Conservation (phyloP, 2,797 vertebrate species). For the Peromyscus melanophrys region DNA sequence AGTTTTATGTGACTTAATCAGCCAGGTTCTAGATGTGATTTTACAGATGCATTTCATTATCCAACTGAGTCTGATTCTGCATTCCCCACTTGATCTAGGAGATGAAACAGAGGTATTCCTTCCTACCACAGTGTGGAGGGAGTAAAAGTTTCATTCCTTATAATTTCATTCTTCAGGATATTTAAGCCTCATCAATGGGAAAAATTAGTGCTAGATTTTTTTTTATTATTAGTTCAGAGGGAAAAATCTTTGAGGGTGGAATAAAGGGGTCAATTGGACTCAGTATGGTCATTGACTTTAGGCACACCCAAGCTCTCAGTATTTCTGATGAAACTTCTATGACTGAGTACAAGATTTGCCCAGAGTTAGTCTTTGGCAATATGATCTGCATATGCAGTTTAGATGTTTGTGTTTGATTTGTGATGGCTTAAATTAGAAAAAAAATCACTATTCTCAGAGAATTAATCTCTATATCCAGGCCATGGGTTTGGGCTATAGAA, state of each 20-base stretch:
- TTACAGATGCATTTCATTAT: constrained; percentile 56
- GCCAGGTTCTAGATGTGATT: constrained; percentile 61
- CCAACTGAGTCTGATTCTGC: constrained; percentile 39
- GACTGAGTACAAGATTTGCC: neutral
- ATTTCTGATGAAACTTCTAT: neutral
- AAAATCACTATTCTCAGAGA: neutral
- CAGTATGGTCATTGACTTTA: neutral
- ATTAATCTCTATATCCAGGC: neutral
- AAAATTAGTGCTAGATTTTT: neutral
- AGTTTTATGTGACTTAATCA: constrained; percentile 72
- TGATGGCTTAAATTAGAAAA: neutral
- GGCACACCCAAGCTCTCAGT: neutral
- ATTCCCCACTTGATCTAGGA: neutral
- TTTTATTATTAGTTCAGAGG: neutral
- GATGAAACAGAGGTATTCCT: neutral
- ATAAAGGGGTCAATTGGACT: neutral
- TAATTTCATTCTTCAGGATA: neutral
- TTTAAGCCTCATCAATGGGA: neutral
- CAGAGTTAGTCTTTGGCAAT: neutral
- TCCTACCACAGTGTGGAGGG: neutral
- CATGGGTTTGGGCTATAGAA: neutral
- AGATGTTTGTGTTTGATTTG: neutral
- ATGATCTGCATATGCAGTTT: neutral
- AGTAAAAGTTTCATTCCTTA: neutral
- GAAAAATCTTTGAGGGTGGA: neutral